Conservation (phyloP, 2,113 vertebrate genomes). For the Elachura formosa region DNA sequence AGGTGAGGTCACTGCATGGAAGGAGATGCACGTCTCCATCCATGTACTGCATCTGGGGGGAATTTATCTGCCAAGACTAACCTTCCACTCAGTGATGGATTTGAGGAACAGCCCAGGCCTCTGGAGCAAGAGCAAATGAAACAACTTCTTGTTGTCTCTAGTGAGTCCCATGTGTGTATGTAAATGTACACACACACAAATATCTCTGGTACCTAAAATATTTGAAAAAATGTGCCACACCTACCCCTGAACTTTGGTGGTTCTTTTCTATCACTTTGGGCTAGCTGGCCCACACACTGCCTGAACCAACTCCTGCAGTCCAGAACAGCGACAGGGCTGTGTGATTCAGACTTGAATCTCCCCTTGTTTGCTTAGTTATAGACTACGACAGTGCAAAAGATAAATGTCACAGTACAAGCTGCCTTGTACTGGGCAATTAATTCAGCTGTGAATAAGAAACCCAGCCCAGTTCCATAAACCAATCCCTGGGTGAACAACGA, state of each 20-base stretch:
- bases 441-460: too few species aligned
- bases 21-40: background rate
- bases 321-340: too few species aligned
- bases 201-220: background rate
- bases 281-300: rapidly evolving
- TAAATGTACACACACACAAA: too few species aligned
- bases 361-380: background rate
- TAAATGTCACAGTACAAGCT: too few species aligned
- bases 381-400: background rate
- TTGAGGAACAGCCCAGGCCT: background rate
- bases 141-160: background rate
- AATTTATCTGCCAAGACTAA: background rate
- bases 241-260: background rate
- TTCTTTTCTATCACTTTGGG: background rate
- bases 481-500: too few species aligned
- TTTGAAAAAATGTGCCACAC: background rate
- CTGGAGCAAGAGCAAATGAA: background rate
- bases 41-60: background rate
- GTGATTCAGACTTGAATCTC: background rate
- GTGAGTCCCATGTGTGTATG: too few species aligned
- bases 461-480: too few species aligned
- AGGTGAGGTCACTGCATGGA: background rate
- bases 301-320: background rate
- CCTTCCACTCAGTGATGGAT: background rate
- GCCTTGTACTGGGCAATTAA: too few species aligned